These are phyloP conservation scores for Enteromius unitaeniatus DNA, from an alignment of 2,797 vertebrate species.

Conservation along the genomic window DNA sequence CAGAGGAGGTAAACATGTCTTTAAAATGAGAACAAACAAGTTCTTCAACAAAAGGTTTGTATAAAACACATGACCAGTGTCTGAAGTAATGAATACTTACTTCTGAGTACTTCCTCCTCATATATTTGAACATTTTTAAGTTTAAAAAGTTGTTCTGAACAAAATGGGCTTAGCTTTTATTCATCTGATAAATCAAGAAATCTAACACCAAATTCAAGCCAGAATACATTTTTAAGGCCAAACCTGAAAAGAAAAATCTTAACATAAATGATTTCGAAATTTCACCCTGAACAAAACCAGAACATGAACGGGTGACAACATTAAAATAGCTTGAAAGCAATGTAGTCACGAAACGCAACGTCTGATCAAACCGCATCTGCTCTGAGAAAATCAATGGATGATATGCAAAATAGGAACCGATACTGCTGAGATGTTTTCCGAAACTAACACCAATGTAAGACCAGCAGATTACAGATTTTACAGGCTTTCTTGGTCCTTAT, in stretches of 20 bases:
- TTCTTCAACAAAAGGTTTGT: slow-evolving; percentile 33
- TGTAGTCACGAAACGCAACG: neutral
- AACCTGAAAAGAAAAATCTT: neutral
- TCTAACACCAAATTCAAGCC: slow-evolving; percentile 35
- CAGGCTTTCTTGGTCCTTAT: slow-evolving; percentile 8
- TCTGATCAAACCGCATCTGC: slow-evolving; percentile 18
- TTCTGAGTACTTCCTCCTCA: slow-evolving; percentile 32
- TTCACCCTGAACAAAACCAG: slow-evolving; percentile 7
- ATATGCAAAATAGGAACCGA: slow-evolving; percentile 13
- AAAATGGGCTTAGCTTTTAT: slow-evolving; percentile 24
- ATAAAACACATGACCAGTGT: slow-evolving; percentile 33
- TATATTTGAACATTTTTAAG: slow-evolving; percentile 1
- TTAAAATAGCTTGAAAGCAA: slow-evolving; percentile 17
- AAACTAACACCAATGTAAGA: slow-evolving; percentile 5
- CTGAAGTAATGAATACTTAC: slow-evolving; percentile 38
- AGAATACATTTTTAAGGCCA: slow-evolving; percentile 16
- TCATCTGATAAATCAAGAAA: slow-evolving; percentile 32
- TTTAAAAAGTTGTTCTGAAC: slow-evolving; percentile 14
- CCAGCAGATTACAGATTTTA: slow-evolving; percentile 16
- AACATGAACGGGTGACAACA: slow-evolving; percentile 4
- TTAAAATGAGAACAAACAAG: slow-evolving; percentile 47
- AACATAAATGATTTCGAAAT: neutral
- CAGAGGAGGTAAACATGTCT: slow-evolving; percentile 50
- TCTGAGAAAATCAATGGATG: slow-evolving; percentile 2
- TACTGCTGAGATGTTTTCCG: slow-evolving; percentile 10